Base-by-base conservation (phyloP, 2,888 invertebrate species). In the Steromphala cineraria region DNA sequence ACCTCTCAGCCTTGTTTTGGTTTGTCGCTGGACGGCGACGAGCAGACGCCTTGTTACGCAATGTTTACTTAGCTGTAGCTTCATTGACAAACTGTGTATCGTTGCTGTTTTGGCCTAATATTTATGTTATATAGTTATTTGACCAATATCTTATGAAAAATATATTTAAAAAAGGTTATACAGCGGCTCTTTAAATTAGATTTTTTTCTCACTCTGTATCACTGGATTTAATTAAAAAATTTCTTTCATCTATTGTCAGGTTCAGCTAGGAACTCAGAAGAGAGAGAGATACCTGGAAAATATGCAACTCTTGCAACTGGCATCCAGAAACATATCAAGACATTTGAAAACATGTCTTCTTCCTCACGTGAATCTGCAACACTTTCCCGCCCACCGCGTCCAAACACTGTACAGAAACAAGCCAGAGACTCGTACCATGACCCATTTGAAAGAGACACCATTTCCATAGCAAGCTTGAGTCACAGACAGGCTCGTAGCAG, bases 381-480 rank as follows among this genome's bases (percentile, higher is more conserved):
- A 28, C 21, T 24, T n/a, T 31, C 53, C 17, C 53, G 76, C 53
- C 76, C 53, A 2, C 53, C 53, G n/a, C 76, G 55, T 7, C 76
- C 76, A n/a, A 31, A 76, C 24, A 55, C 76, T 31, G 76, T 55
- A n/a, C 76, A 53, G 76, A 28, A 28, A 36, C 15, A 28, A 4
- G 28, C 52, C 2, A 75, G 10, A 2, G 52, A 75, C 36, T 24
- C 31, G n/a, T 53, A 76, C 55, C 55, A n/a, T n/a, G 76, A 76
- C 55, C 76, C 24, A 1, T 55, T n/a, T 31, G 75, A 52, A 4
- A 21, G 78, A 17, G 78, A 78, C 24, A 78, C 36, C 62, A 40
- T 78, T 62, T 78, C 78, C 5, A 46, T 78, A 19, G 24, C 78
- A 19, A 78, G 78, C 46, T 28, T 76, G 24, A 56, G 78, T 46